phyloP scores from a whole-genome alignment of 2,113 vertebrate species.

The Myotis lucifugus region DNA sequence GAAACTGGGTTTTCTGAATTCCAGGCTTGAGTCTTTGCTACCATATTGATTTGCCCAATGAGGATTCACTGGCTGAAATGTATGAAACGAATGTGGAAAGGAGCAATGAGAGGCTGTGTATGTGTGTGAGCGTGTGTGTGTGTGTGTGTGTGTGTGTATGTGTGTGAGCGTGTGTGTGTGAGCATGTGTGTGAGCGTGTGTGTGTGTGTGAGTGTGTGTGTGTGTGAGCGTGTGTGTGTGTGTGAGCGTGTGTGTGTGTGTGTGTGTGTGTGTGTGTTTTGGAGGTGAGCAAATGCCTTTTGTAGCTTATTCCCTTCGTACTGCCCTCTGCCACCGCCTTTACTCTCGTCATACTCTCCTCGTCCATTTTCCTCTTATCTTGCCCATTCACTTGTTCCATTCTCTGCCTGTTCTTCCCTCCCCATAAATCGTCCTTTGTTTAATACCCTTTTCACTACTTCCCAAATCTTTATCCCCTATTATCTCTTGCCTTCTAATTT shows the following conservation, averaged over 20 bases:
- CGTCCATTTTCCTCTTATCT: not conserved
- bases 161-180: no score
- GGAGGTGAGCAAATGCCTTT: not conserved
- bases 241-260: no score
- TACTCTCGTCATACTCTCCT: no score
- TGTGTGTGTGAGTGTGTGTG: not conserved
- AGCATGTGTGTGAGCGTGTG: no score
- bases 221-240: no score
- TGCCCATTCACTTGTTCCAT: rapidly evolving
- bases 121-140: no score
- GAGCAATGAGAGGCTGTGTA: not conserved
- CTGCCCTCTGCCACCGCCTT: not conserved
- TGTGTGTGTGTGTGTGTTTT: no score
- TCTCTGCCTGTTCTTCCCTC: not conserved
- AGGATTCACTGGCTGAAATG: not conserved
- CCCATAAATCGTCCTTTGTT: not conserved
- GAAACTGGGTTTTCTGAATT: not conserved
- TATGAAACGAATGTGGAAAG: not conserved
- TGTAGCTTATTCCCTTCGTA: not conserved
- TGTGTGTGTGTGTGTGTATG: not conserved
- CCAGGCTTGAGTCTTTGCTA: not conserved
- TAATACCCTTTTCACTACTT: not conserved
- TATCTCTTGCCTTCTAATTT: not conserved
- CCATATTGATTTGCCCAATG: not conserved
- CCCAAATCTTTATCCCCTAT: not conserved